These are phyloP conservation scores for Leucozona laternaria DNA, from an alignment of 2,888 invertebrate genomes.

Conservation along the genomic window DNA sequence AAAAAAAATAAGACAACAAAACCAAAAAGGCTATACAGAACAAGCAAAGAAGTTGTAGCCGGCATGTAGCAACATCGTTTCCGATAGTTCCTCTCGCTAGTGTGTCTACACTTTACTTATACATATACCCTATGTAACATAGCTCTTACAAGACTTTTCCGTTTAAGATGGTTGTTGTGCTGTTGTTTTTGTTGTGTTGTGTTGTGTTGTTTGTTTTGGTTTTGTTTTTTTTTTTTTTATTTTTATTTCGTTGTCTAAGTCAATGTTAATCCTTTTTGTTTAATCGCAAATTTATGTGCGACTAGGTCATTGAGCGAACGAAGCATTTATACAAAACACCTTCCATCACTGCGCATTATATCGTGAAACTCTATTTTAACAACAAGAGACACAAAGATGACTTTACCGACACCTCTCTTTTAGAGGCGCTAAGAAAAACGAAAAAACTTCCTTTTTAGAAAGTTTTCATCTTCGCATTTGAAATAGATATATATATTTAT, in stretches of 20 bases:
- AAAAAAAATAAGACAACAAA: constrained; percentile 22
- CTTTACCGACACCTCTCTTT: constrained; percentile 56
- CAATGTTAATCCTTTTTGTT: constrained; percentile 54
- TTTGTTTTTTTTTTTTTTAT: background rate
- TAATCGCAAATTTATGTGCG: constrained; percentile 72
- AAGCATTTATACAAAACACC: constrained; percentile 30
- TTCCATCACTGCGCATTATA: constrained; percentile 32
- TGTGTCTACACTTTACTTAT: constrained; percentile 60
- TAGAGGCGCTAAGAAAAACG: constrained; percentile 9
- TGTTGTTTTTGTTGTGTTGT: constrained; percentile 1
- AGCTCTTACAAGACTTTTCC: constrained; percentile 62
- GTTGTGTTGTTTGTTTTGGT: background rate
- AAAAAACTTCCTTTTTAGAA: constrained; percentile 62
- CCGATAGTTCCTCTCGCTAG: constrained; percentile 59
- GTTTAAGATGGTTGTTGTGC: constrained; percentile 60
- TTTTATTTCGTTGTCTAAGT: constrained; percentile 10
- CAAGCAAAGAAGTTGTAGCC: constrained; percentile 72
- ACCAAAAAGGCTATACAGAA: constrained; percentile 31
- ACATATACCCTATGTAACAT: constrained; percentile 28
- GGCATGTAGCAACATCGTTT: constrained; percentile 70
- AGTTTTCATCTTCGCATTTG: constrained; percentile 72
- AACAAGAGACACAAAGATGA: background rate
- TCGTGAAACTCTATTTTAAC: constrained; percentile 19
- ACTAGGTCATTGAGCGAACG: constrained; percentile 67
- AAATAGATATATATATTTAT: constrained; percentile 30